Base-by-base conservation (phyloP, 2,888 invertebrate species). In the Drosophila mimetica region DNA sequence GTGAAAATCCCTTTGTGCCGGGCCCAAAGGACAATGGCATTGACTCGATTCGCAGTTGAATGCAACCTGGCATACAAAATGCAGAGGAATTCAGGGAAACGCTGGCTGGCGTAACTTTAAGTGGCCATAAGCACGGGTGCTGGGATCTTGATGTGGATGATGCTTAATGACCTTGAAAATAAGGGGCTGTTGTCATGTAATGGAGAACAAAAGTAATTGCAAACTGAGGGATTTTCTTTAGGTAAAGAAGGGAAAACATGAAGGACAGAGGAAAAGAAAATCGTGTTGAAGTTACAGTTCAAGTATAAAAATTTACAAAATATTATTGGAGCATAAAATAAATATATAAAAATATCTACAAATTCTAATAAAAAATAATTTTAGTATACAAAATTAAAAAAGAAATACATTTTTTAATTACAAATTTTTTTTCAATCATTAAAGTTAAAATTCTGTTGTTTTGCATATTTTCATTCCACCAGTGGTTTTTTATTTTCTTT, bases 21-120 rank as follows among this genome's bases (percentile, higher is more conserved):
- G 52, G 36, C 7, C 59, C 34, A 18, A 60, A 69, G 71, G 69
- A 69, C 69, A 69, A 69, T 70, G 71, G 48, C 70, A 53, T 44
- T 61, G 66, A 48, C 66, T 54, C 47, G 39, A n/a, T 32, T 60
- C 37, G 34, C 3, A 28, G 59, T 16, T 60, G 63, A 42, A 63
- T 63, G 48, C 64, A 63, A 42, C 42, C 53, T 59, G 47, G 47
- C 70, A 69, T 51, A 57, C 58, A 50, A 55, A 44, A 50, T 67
- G 69, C 59, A 70, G 25, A 39, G 36, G 52, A 59, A 59, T 70
- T 70, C 51, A 41, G 28, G 42, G n/a, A 47, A 42, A 13, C 44
- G 25, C 16, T 13, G 36, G 25, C 16, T 13, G 36, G 47, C 22
- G 34, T 14, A 25, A 34, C 69, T 69, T 70, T 37, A 70, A 69